Base-by-base conservation (phyloP, 2,888 invertebrate genomes). In the Glyphotaelius pellucidus region DNA sequence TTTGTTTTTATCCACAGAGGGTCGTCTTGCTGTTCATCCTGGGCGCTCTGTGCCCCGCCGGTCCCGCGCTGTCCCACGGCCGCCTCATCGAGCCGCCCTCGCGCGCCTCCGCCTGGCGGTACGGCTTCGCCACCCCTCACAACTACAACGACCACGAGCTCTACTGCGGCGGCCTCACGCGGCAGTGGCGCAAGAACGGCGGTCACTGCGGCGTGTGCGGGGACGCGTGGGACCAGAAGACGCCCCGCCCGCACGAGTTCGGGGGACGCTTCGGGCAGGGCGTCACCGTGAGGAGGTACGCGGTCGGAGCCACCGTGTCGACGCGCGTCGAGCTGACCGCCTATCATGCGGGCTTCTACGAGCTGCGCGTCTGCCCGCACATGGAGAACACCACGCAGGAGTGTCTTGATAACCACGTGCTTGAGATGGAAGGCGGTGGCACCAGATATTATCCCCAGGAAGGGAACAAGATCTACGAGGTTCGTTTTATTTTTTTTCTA, bases 131-230 rank as follows among this genome's bases (percentile, higher is more conserved):
- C 94, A 98, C 98, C 2, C 98, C 98, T 1, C 98, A 98, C 94
- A 98, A 99, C 95, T 98, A 98, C 95, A 98, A 98, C 95, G 98
- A 99, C 95, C 98, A 98, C 94, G 98, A 98, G 94, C 96, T 98
- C 7, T 98, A 97, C 95, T 98, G 98, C 95, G 98, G 98, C 0
- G 98, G 98, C 15, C 98, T 97, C 95, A 96, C 97, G n/a, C 96
- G 98, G 90, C 98, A 98, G 94, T 98, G 98, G 98, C 97, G 97
- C 94, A 97, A 95, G 92, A 98, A 98, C 94, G 97, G 96, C 3
- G 98, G 98, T 0, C 98, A 98, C 94, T 98, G 98, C 94, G 98
- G 98, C 2, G 97, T 98, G 86, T 98, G 98, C 94, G 98, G 98
- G 0, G 98, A 98, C 95, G 96, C 98, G 1, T 98, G 98, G 98